Evolutionary conservation across 2,888 invertebrate species (phyloP), one percentile per base, ranked within the genome.

Genomic region (Sinotaia quadrata): DNA sequence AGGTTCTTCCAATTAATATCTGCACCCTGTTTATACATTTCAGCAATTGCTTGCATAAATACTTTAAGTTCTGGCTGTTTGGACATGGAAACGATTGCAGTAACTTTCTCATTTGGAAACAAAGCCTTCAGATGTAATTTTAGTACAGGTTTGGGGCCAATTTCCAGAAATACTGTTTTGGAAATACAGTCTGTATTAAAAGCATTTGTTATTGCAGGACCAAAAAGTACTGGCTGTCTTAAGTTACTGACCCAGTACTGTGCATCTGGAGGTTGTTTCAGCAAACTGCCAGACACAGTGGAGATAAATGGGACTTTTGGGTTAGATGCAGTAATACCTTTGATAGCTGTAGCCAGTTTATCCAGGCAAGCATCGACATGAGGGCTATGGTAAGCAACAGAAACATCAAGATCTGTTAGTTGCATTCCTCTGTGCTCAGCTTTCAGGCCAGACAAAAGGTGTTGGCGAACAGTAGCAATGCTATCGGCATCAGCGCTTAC

Each of bases 371-470:
- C n/a, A 15, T 78, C 73, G 15, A 79, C 75, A 27, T 77, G 71
- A 24, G 72, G 74, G 44, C 81, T 79, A 63, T 84, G 84, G 59
- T 79, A 82, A 10, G 81, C 84, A 59, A 76, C 77, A 24, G 76
- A 57, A 0, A 80, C 80, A 15, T 69, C 34, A 7, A 82, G 69
- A 8, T 75, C 75, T 31, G 66, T 56, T 10, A 77, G 36, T 29
- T 67, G 51, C 34, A 66, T 61, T 12, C 44, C 63, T 34, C 27
- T 54, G 29, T 59, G 7, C n/a, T 24, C n/a, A 15, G 63, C 34
- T 18, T 29, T 51, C 29, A 63, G 52, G 21, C 51, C n/a, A 12
- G n/a, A 18, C 27, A 68, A 24, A 0, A 77, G 33, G 10, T 70
- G 62, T 18, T 36, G 34, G 31, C 74, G 74, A 10, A 80, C 31